phyloP scores from a whole-genome alignment of 2,113 vertebrate species.

The Hemicordylus capensis region DNA sequence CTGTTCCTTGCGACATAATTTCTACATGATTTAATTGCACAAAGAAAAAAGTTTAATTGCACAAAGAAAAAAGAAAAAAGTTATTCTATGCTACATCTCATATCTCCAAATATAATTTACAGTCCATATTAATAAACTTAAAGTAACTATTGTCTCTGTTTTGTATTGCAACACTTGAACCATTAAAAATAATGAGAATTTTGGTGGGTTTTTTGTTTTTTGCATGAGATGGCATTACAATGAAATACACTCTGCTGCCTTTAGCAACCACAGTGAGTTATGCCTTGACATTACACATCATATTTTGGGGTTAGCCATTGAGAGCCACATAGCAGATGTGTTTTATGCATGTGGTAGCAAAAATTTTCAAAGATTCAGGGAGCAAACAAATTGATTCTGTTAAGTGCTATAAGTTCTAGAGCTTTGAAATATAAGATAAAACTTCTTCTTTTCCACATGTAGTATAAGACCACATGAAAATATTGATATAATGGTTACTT shows the following conservation, averaged over 20 bases:
- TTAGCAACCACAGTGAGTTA: slow-evolving; percentile 65
- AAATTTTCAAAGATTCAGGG: slow-evolving; percentile 46
- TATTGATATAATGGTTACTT: not conserved
- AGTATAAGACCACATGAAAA: slow-evolving; percentile 24
- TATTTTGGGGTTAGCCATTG: slow-evolving; percentile 52
- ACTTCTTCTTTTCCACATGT: not conserved
- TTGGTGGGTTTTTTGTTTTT: slow-evolving; percentile 26
- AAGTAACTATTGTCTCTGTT: slow-evolving; percentile 40
- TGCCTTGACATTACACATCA: slow-evolving; percentile 49
- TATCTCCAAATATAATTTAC: not conserved
- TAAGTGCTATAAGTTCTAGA: slow-evolving; percentile 43
- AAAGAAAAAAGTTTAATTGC: not conserved
- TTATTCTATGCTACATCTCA: slow-evolving; percentile 7
- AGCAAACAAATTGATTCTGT: slow-evolving; percentile 31
- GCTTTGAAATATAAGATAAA: slow-evolving; percentile 7
- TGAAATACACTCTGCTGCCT: slow-evolving; percentile 54
- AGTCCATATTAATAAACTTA: slow-evolving; percentile 20
- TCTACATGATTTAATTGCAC: not conserved
- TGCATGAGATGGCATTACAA: slow-evolving; percentile 72
- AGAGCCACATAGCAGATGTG: slow-evolving; percentile 55
- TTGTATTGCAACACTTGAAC: slow-evolving; percentile 76
- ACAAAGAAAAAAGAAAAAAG: no score
- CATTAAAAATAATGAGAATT: slow-evolving; percentile 36
- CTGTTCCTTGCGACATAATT: not conserved
- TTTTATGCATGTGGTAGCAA: slow-evolving; percentile 66